A percentile compares a stretch with the other conserved stretches of the same genome.
Evolutionary conservation across 2,888 invertebrate genomes (phyloP).

Genomic region (Apomyelois bistriatella): DNA sequence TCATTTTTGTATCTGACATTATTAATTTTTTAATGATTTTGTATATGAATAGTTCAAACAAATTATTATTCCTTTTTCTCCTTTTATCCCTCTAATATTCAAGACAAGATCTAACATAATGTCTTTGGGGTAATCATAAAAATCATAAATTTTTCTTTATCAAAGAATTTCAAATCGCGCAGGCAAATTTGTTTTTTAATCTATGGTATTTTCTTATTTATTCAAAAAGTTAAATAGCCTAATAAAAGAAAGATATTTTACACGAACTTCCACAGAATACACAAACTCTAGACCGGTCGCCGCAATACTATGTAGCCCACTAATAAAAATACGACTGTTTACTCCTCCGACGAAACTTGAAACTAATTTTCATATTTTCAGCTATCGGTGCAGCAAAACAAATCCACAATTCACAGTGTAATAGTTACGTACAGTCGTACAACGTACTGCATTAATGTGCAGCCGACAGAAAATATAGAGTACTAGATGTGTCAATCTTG

Average conservation of each 20-base stretch:
- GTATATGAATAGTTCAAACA: too few relatives aligned
- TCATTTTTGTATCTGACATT: too few relatives aligned
- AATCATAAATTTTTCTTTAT: too few relatives aligned
- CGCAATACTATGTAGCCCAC: conserved; percentile 18
- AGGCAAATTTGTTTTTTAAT: too few relatives aligned
- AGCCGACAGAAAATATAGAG: conserved; percentile 19
- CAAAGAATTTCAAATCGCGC: too few relatives aligned
- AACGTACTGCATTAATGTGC: conserved; percentile 69
- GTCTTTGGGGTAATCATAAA: too few relatives aligned
- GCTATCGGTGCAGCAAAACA: conserved; percentile 69
- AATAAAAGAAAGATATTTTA: neutral
- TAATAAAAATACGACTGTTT: conserved; percentile 49
- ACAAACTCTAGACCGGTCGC: neutral
- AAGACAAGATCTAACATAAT: too few relatives aligned
- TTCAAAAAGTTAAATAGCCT: too few relatives aligned
- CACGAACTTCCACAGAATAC: neutral
- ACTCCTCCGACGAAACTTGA: conserved; percentile 42
- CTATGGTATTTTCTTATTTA: too few relatives aligned
- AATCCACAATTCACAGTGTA: conserved; percentile 72
- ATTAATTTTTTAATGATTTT: too few relatives aligned
- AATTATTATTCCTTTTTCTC: too few relatives aligned
- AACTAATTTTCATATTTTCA: conserved; percentile 73
- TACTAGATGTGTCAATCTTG: conserved; percentile 30
- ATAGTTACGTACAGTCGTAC: conserved; percentile 64
- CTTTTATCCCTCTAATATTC: too few relatives aligned